phyloP scores from a whole-genome alignment of 2,888 invertebrate genomes.

The Eulithis prunata region DNA sequence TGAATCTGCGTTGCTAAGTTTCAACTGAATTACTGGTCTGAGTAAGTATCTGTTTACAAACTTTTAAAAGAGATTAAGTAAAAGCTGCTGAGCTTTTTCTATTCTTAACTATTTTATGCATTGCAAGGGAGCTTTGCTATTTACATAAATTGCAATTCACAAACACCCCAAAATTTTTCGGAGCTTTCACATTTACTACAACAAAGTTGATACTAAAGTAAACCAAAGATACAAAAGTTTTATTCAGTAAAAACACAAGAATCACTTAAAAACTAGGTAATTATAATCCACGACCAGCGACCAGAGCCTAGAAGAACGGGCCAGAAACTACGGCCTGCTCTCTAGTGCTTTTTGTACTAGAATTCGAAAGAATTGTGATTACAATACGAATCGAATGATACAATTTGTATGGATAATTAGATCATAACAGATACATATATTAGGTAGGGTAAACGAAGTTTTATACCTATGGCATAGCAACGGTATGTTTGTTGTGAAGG shows the following conservation, averaged over 20 bases:
- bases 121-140: no score
- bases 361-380: background rate
- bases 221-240: background rate
- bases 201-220: background rate
- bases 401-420: conserved; percentile 30
- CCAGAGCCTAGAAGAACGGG: no score
- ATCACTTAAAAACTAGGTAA: no score
- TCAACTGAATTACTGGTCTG: conserved; percentile 17
- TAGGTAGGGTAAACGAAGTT: background rate
- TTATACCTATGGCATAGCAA: conserved; percentile 14
- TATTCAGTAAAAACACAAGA: no score
- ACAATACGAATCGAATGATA: conserved; percentile 21
- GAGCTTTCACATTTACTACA: no score
- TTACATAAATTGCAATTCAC: no score
- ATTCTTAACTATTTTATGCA: background rate
- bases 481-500: conserved; percentile 37
- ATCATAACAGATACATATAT: conserved; percentile 21
- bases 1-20: conserved; percentile 20
- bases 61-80: conserved; percentile 6
- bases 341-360: no score
- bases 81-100: background rate
- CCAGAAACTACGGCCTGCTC: no score
- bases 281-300: no score
- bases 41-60: conserved; percentile 13
- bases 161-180: no score